Base-by-base conservation (phyloP, 30 jellyfish, hydroid and myxozoan species). In the Clytia hemisphaerica region DNA sequence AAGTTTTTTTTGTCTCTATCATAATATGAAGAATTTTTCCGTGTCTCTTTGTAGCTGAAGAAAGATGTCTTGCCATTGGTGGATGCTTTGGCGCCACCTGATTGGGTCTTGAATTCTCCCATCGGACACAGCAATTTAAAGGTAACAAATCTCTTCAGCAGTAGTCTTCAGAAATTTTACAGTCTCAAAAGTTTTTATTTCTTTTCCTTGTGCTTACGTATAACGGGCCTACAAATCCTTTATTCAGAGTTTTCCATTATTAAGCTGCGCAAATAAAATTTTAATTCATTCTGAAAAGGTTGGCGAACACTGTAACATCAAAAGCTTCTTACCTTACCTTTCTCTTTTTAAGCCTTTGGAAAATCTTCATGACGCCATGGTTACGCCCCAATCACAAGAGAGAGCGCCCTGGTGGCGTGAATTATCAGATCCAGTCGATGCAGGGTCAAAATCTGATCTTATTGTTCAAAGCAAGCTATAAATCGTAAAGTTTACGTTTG, bases 1-100 rank as follows among this genome's bases (percentile, higher is more conserved):
- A n/a, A n/a, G n/a, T n/a, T n/a, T n/a, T n/a, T n/a, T n/a, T n/a
- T n/a, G n/a, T n/a, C n/a, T n/a, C n/a, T n/a, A n/a, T n/a, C n/a
- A n/a, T n/a, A n/a, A n/a, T n/a, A n/a, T n/a, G n/a, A n/a, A n/a
- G n/a, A n/a, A n/a, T n/a, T n/a, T n/a, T n/a, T 29, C n/a, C 15
- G 5, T 45, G 34, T 35, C 57, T 25, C 2, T 10, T 58, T 72
- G 42, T 37, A 87, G 97, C 54, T 79, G 65, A 79, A 76, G 33
- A 73, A 83, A 16, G 84, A 80, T 54, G 85, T 90, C 7, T 82
- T 88, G 25, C 29, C 84, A 32, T 79, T 88, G 19, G 93, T 88
- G 6, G 94, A 88, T 67, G 83, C 93, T 3, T 61, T 88, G 48
- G 97, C 93, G 37, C 91, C 92, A 2, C 93, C 97, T 19, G 97